Conservation (phyloP, 2,888 invertebrate genomes). For the Latheticus oryzae region DNA sequence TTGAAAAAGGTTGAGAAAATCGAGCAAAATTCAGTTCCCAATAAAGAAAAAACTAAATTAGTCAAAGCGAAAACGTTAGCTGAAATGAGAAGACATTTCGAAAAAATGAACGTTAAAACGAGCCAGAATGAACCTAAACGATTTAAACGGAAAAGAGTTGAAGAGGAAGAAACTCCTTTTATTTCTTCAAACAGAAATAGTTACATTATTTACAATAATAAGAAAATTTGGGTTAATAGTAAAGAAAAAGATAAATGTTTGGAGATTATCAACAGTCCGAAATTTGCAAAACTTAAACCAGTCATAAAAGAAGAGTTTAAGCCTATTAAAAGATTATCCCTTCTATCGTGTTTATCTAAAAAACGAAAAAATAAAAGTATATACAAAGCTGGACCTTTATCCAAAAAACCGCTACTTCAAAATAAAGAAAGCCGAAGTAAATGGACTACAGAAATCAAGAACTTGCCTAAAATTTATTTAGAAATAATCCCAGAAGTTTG, state of each 20-base stretch:
- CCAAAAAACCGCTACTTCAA: conserved; percentile 66
- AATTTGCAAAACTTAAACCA: background rate
- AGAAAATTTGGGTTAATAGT: conserved; percentile 51
- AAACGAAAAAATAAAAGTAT: conserved; percentile 62
- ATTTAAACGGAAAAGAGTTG: conserved; percentile 2
- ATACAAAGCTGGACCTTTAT: conserved; percentile 71
- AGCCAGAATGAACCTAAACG: no score
- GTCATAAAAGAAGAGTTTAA: no score
- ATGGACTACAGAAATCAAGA: conserved; percentile 66
- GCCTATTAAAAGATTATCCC: conserved; percentile 56
- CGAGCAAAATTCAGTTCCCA: conserved; percentile 26
- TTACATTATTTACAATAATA: conserved; percentile 50
- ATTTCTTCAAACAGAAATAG: conserved; percentile 32
- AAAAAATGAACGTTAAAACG: conserved; percentile 45
- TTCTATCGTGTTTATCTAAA: conserved; percentile 62
- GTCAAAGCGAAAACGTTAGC: conserved; percentile 68
- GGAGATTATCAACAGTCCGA: conserved; percentile 41
- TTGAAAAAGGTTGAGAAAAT: conserved; percentile 3
- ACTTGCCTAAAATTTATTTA: conserved; percentile 68
- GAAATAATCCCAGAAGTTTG: conserved; percentile 67
- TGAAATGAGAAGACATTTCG: conserved; percentile 66
- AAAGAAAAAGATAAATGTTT: conserved; percentile 41
- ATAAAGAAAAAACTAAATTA: conserved; percentile 33
- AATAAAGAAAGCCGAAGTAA: conserved; percentile 65
- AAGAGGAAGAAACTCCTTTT: background rate